Percentiles rank a stretch among this genome's conserved stretches.
phyloP scores from a whole-genome alignment of 2,888 invertebrate genomes.

The Ichneumon xanthorius region DNA sequence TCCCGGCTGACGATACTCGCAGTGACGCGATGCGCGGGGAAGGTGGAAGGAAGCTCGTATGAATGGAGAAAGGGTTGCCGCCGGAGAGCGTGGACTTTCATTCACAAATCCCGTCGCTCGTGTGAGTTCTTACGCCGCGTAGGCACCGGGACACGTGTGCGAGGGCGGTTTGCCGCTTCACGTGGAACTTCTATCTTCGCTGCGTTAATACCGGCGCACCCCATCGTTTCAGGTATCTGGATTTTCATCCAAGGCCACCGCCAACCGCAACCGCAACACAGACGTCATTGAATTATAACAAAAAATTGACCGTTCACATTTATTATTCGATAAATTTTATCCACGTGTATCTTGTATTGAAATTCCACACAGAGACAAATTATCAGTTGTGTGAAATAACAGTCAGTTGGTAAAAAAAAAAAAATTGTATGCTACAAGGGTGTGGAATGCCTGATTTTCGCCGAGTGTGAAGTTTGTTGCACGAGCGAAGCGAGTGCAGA shows the following conservation, averaged over 20 bases:
- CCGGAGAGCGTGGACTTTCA: conserved; percentile 57
- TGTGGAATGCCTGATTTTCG: too few species aligned
- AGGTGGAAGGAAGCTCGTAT: conserved; percentile 42
- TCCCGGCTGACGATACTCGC: conserved; percentile 11
- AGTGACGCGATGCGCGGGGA: conserved; percentile 46
- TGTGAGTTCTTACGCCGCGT: conserved; percentile 68
- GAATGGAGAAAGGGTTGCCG: conserved; percentile 37
- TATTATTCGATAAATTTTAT: not conserved
- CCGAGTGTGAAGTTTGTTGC: too few species aligned
- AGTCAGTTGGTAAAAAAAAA: too few species aligned
- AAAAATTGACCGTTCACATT: not conserved
- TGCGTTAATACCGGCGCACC: conserved; percentile 4
- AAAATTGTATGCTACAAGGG: too few species aligned
- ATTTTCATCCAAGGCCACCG: not conserved
- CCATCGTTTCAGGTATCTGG: not conserved
- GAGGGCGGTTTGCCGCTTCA: conserved; percentile 40
- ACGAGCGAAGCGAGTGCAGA: too few species aligned
- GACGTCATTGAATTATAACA: not conserved
- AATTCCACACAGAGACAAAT: too few species aligned
- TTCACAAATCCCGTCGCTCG: conserved; percentile 67
- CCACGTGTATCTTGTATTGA: too few species aligned
- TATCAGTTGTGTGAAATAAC: too few species aligned
- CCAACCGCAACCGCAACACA: not conserved
- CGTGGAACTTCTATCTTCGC: conserved; percentile 53
- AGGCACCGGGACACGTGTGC: conserved; percentile 62